Evolutionary conservation across 1,140 invertebrate species (phyloP).

Genomic region (Eciton burchellii): DNA sequence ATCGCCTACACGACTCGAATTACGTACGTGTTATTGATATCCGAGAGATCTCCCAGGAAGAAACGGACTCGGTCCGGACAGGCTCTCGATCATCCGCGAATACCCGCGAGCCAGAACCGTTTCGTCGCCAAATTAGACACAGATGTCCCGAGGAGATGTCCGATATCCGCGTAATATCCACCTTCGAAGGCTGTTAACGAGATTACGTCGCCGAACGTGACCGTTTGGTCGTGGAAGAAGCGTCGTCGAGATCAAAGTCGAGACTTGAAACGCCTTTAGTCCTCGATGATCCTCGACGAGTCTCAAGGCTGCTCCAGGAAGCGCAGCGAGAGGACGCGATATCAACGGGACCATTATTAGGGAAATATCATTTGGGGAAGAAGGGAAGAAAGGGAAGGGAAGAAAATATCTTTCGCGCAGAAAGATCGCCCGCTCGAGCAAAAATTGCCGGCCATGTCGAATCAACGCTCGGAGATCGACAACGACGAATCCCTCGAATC

Average conservation of each 20-base stretch:
- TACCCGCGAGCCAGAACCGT: constrained; percentile 8
- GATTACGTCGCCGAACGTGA: background rate
- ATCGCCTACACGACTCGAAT: constrained; percentile 32
- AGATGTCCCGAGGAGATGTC: constrained; percentile 8
- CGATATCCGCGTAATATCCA: background rate
- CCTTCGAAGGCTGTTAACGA: constrained; percentile 7
- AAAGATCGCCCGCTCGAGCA: too few species aligned
- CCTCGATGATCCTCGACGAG: too few species aligned
- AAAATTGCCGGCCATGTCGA: background rate
- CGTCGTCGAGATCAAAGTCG: too few species aligned
- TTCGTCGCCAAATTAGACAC: constrained; percentile 32
- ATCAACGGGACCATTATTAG: too few species aligned
- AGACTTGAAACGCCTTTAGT: too few species aligned
- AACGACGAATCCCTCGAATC: constrained; percentile 19
- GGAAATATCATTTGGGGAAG: too few species aligned
- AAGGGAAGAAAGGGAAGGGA: too few species aligned
- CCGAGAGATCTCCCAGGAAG: constrained; percentile 33
- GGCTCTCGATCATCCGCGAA: background rate
- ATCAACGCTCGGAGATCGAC: constrained; percentile 21
- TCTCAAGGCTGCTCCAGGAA: too few species aligned
- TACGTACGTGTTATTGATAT: constrained; percentile 52
- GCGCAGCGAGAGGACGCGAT: too few species aligned
- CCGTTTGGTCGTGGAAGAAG: too few species aligned
- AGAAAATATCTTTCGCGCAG: too few species aligned
- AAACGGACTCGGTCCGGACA: constrained; percentile 6